These are phyloP conservation scores for Solenopsis fugax DNA, from an alignment of 1,140 invertebrate genomes.

Conservation along the genomic window DNA sequence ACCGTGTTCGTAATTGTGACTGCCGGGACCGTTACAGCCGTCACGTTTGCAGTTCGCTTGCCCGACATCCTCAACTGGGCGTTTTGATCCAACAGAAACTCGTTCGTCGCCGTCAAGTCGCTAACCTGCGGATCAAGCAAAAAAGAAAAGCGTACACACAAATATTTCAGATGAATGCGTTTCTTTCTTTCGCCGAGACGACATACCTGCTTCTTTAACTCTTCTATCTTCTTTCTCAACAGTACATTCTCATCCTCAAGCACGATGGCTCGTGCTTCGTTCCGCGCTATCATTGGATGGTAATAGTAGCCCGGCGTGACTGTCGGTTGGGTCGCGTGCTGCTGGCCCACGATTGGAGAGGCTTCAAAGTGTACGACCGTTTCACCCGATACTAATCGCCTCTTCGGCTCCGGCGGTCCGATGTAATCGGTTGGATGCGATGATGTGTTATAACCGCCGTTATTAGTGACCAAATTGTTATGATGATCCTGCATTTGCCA, in stretches of 20 bases:
- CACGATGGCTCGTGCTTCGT: constrained; percentile 86
- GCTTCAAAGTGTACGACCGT: constrained; percentile 84
- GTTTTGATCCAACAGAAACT: constrained; percentile 94
- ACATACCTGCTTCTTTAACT: constrained; percentile 90
- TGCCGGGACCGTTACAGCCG: constrained; percentile 88
- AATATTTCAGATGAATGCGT: not conserved
- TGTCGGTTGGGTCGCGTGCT: constrained; percentile 78
- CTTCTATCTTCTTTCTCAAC: constrained; percentile 91
- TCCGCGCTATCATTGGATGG: constrained; percentile 84
- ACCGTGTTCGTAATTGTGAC: constrained; percentile 88
- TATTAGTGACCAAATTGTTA: constrained; percentile 76
- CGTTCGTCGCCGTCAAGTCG: constrained; percentile 93
- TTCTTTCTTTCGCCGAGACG: not conserved
- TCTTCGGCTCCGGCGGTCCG: constrained; percentile 83
- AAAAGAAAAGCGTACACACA: not conserved
- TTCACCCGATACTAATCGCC: constrained; percentile 83
- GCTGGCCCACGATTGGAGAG: constrained; percentile 81
- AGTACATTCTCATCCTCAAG: constrained; percentile 92
- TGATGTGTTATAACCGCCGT: constrained; percentile 78
- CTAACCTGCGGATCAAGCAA: constrained; percentile 83
- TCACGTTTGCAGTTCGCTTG: constrained; percentile 86
- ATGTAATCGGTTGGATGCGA: constrained; percentile 82
- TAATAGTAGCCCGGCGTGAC: constrained; percentile 84
- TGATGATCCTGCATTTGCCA: constrained; percentile 84
- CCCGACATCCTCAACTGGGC: constrained; percentile 91